Conservation (phyloP, 2,113 vertebrate species). For the Scomber scombrus region DNA sequence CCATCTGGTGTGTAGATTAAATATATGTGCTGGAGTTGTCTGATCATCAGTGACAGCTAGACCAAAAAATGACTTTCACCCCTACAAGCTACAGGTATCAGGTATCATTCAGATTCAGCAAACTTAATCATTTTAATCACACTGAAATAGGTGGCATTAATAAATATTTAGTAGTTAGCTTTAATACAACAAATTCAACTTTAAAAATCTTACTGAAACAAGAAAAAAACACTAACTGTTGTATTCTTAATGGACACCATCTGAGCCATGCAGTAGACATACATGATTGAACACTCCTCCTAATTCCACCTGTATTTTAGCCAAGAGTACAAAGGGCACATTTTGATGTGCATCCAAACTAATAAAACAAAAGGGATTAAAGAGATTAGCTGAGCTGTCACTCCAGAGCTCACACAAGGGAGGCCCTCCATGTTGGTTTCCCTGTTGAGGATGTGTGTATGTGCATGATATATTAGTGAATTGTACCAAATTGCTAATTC, state of each 20-base stretch:
- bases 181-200: neutral
- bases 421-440: neutral
- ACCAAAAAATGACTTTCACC: conserved; percentile 22
- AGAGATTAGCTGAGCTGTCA: conserved; percentile 19
- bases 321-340: conserved; percentile 5
- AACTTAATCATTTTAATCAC: conserved; percentile 5
- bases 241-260: neutral
- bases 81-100: conserved; percentile 12
- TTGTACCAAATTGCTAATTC: neutral
- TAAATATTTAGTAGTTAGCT: neutral
- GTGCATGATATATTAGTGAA: neutral
- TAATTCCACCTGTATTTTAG: conserved; percentile 9
- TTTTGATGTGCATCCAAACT: neutral
- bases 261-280: neutral
- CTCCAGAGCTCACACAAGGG: neutral
- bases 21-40: conserved; percentile 24
- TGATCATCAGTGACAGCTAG: conserved; percentile 40
- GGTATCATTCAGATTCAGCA: conserved; percentile 30
- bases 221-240: neutral
- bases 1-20: conserved; percentile 44
- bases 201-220: neutral
- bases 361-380: conserved; percentile 23
- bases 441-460: neutral
- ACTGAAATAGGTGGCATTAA: conserved; percentile 6
- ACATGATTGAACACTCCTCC: neutral